Evolutionary conservation across 2,113 vertebrate genomes (phyloP), one percentile per base, ranked within the genome.

Genomic region (Electrona antarctica): DNA sequence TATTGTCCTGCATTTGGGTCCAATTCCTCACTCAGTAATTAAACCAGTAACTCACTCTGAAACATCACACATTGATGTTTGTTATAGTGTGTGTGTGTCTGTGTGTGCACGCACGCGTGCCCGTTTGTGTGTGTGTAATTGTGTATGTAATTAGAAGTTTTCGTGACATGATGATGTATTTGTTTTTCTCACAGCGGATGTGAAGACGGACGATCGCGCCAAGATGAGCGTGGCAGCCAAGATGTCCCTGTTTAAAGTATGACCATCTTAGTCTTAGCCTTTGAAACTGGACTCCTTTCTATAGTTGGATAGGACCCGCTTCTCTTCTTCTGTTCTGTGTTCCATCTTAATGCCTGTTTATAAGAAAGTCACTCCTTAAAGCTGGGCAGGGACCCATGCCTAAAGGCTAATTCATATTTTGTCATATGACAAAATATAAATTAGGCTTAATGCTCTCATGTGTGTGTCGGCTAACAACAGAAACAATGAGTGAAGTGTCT

Each of bases 211-310:
- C 9, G 92, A 89, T 77, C 72, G 90, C 91, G 89, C 94, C 77
- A 90, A 92, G 57, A 92, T 95, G 91, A 94, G 93, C 5, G 92
- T 94, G 29, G 93, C 94, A 21, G 93, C 93, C 88, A 95, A 94
- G 92, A 93, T 94, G 94, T 94, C 93, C 83, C 89, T 95, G 86
- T 94, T 95, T 80, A 93, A 93, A 89, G 94, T 90, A 70, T 84
- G 88, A 90, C 64, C 48, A n/a, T 28, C 45, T 64, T 33, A 0
- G 68, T 61, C 47, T 28, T 57, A 5, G 52, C 28, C 1, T 46
- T 28, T 65, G 73, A 75, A 74, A 80, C 73, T 3, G 8, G 60
- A 72, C 15, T 66, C 9, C 49, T 11, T 49, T 33, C 70, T 46
- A 33, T n/a, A 48, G 60, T 60, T 62, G 61, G 21, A 68, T 11